phyloP scores from a whole-genome alignment of 1,140 invertebrate genomes.

The Protaetia brevitarsis region DNA sequence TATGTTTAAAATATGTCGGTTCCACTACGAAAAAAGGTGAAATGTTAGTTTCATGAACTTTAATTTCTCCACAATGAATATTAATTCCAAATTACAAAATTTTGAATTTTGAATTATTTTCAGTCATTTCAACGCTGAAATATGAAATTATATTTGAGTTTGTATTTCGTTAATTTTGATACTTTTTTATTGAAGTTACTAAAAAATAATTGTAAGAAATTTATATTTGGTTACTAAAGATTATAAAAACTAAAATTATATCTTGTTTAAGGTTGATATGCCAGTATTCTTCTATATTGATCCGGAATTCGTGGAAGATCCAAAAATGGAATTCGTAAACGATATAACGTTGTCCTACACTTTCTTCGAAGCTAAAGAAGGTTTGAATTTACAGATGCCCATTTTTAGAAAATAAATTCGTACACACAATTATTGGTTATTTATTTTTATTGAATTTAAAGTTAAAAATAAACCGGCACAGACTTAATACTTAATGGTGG shows the following conservation, averaged over 20 bases:
- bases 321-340: slow-evolving; percentile 81
- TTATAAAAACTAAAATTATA: background rate
- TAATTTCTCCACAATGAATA: no score
- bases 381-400: slow-evolving; percentile 74
- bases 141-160: no score
- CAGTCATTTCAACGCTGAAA: no score
- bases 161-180: no score
- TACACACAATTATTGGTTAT: background rate
- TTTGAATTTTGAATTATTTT: no score
- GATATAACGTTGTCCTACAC: slow-evolving; percentile 93
- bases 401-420: slow-evolving; percentile 34
- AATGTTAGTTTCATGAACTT: no score
- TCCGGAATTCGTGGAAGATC: slow-evolving; percentile 91
- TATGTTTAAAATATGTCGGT: no score
- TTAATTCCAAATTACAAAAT: no score
- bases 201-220: no score
- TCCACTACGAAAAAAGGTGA: no score
- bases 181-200: no score
- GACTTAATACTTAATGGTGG: slow-evolving; percentile 70
- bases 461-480: background rate
- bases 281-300: slow-evolving; percentile 99
- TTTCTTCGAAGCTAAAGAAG: slow-evolving; percentile 95
- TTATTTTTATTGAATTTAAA: background rate
- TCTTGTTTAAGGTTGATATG: slow-evolving; percentile 87
- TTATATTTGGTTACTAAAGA: no score